A percentile compares a stretch with the other conserved stretches of the same genome.
Evolutionary conservation across 2,888 invertebrate genomes (phyloP).

Genomic region (Hedya salicella): DNA sequence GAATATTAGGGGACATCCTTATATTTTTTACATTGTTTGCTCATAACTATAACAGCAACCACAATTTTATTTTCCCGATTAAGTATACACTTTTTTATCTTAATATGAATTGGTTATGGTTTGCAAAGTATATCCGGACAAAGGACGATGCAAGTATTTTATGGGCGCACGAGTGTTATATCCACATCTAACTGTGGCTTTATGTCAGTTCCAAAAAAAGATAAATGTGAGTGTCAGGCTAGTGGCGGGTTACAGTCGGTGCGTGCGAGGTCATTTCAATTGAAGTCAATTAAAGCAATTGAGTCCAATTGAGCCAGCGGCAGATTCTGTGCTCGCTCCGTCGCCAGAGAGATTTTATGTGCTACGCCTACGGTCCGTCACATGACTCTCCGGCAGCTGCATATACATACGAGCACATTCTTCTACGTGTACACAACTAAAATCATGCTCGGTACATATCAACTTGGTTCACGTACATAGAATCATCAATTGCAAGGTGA

Average conservation of each 20-base stretch:
- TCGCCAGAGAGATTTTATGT: conserved; percentile 83
- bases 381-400: conserved; percentile 69
- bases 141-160: background rate
- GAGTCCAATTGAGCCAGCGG: conserved; percentile 82
- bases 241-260: conserved; percentile 74
- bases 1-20: too few species aligned
- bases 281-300: conserved; percentile 84
- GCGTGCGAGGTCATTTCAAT: conserved; percentile 84
- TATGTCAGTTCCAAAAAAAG: conserved; percentile 82
- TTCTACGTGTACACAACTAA: conserved; percentile 4
- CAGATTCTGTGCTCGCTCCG: conserved; percentile 80
- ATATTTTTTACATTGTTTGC: too few species aligned
- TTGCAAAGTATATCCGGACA: background rate
- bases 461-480: background rate
- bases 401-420: conserved; percentile 22
- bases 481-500: conserved; percentile 20
- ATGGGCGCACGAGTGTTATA: conserved; percentile 1
- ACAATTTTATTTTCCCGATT: too few species aligned
- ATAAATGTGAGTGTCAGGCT: conserved; percentile 83
- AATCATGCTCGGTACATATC: conserved; percentile 6
- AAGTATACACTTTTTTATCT: too few species aligned
- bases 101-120: background rate
- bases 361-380: conserved; percentile 78
- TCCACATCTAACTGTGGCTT: conserved; percentile 69
- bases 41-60: too few species aligned